These are phyloP conservation scores for Uria aalge DNA, from an alignment of 2,113 vertebrate genomes.

Conservation along the genomic window DNA sequence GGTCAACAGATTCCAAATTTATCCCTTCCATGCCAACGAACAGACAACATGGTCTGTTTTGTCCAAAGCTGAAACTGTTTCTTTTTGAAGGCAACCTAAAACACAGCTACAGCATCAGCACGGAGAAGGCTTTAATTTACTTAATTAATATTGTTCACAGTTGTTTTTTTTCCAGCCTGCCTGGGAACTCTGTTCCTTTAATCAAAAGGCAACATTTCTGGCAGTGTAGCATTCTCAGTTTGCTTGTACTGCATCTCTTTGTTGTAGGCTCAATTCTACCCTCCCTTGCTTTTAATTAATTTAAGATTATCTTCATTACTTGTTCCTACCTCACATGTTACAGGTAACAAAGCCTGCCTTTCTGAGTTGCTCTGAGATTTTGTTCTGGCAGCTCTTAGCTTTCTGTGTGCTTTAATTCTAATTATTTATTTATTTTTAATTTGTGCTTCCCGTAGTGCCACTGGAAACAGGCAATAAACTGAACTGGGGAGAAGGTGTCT, in stretches of 20 bases:
- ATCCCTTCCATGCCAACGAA: neutral
- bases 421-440: neutral
- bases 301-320: slow-evolving; percentile 19
- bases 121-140: neutral
- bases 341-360: neutral
- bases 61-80: neutral
- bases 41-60: neutral
- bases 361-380: neutral
- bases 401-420: neutral
- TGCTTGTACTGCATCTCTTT: neutral
- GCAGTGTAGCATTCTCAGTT: neutral
- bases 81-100: neutral
- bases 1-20: neutral
- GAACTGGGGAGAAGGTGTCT: neutral
- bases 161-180: neutral
- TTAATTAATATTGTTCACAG: neutral
- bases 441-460: neutral
- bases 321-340: neutral
- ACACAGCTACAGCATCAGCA: neutral
- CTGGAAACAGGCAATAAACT: neutral
- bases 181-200: neutral
- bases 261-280: neutral
- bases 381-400: neutral
- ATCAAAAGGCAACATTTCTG: neutral
- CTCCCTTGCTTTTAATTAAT: slow-evolving; percentile 28